Evolutionary conservation across 2,888 invertebrate genomes (phyloP).

Genomic region (Margaritifera margaritifera): DNA sequence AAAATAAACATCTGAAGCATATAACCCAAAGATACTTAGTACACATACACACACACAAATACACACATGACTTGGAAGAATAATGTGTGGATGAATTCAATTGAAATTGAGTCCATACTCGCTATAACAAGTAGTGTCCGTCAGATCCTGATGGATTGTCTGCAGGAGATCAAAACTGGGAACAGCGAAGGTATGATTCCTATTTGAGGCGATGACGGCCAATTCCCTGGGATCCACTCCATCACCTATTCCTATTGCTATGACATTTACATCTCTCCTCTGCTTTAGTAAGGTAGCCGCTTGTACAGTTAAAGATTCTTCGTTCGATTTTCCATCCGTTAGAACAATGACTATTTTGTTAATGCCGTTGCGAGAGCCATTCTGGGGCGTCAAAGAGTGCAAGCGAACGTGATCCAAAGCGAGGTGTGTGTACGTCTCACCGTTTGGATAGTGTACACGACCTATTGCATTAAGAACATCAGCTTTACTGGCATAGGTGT

Average conservation of each 20-base stretch:
- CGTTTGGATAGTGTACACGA: slow-evolving; percentile 11
- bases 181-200: slow-evolving; percentile 26
- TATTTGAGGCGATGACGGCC: slow-evolving; percentile 29
- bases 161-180: slow-evolving; percentile 35
- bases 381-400: slow-evolving; percentile 23
- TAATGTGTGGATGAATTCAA: too few species aligned
- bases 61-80: too few species aligned
- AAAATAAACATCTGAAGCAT: too few species aligned
- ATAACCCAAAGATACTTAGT: too few species aligned
- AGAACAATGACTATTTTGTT: slow-evolving; percentile 54
- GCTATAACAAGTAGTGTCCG: slow-evolving; percentile 32
- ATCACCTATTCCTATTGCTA: slow-evolving; percentile 41
- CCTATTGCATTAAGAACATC: slow-evolving; percentile 26
- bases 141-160: slow-evolving; percentile 30
- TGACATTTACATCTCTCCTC: slow-evolving; percentile 26
- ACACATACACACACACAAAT: too few species aligned
- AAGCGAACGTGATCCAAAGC: slow-evolving; percentile 36
- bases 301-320: slow-evolving; percentile 26
- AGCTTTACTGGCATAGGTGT: slow-evolving; percentile 13
- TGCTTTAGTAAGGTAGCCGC: slow-evolving; percentile 31
- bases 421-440: slow-evolving; percentile 11
- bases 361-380: slow-evolving; percentile 32
- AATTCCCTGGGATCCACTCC: slow-evolving; percentile 32
- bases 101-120: background rate
- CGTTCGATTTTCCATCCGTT: slow-evolving; percentile 42